Base-by-base conservation (phyloP, 2,888 invertebrate genomes). In the Rhamnusium bicolor region DNA sequence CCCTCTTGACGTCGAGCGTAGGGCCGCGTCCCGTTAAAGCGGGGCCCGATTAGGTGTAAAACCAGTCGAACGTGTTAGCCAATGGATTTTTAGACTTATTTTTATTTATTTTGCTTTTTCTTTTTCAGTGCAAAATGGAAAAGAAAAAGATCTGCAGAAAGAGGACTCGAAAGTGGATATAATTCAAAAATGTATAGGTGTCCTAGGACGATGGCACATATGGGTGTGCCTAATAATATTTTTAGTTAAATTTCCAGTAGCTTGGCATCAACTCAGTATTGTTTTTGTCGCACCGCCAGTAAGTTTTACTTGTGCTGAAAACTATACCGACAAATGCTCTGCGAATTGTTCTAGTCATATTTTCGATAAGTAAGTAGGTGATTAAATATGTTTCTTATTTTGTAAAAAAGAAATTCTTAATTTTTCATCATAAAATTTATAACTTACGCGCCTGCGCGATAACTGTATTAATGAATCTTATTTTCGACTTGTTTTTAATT, bases 241-340 rank as follows among this genome's bases (percentile, higher is more conserved):
- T 69, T 88, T 94, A 8, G 91, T 93, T 67, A 95, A 95, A 87
- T 93, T 95, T 83, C 94, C 94, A 0, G 93, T 94, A 0, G 94
- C 94, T 0, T 95, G 94, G 94, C 94, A 94, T 84, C 94, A 94
- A 82, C 90, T 95, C 85, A 93, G 92, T 75, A 94, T 94, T 74
- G 93, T 95, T 72, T 95, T 95, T 83, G 90, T 94, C 75, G 93
- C 94, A 5, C 94, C 95, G 0, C 92, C 92, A 0, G 90, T 91
- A 67, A 88, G 90, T 16, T 92, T 90, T 81, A 90, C 89, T 18
- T 84, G 88, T 80, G 74, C 73, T 2, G 81, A 86, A 67, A 87
- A 86, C 63, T 74, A 84, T 14, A 91, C 89, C 67, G 90, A 90
- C 56, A 90, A 87, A 72, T 93, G 93, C 81, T 85, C 88, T 0